These are phyloP conservation scores for Drepana arcuata DNA, from an alignment of 1,140 invertebrate genomes.

Conservation along the genomic window DNA sequence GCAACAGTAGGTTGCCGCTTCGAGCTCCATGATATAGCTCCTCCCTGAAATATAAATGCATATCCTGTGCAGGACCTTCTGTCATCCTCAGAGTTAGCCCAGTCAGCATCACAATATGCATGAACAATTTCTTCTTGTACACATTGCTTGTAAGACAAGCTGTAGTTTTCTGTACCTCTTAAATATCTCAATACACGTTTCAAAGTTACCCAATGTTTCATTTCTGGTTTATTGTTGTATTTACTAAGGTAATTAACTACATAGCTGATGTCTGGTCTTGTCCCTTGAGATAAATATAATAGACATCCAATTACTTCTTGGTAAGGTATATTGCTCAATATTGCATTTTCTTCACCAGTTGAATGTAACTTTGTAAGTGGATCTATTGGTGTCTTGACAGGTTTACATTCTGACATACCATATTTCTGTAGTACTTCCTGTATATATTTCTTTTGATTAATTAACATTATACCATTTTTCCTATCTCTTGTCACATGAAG, in stretches of 20 bases:
- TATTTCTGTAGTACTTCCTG: conserved; percentile 3
- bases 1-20: conserved; percentile 17
- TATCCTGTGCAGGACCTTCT: conserved; percentile 18
- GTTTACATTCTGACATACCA: conserved; percentile 5
- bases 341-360: no score
- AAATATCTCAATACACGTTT: conserved; percentile 19
- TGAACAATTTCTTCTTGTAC: neutral
- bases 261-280: no score
- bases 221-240: conserved; percentile 15
- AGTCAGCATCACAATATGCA: conserved; percentile 19
- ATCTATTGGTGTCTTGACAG: conserved; percentile 11
- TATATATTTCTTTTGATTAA: conserved; percentile 15
- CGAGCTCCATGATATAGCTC: conserved; percentile 13
- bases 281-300: no score
- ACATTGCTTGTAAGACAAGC: conserved; percentile 8
- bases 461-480: conserved; percentile 1
- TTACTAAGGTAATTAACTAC: no score
- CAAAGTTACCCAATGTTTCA: conserved; percentile 15
- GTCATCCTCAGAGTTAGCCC: conserved; percentile 12
- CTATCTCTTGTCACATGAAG: neutral
- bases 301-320: no score
- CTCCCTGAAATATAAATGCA: conserved; percentile 12
- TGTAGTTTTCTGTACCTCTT: conserved; percentile 14
- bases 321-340: no score
- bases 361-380: no score